Evolutionary conservation across 2,113 vertebrate genomes (phyloP).

Genomic region (Heteronetta atricapilla): DNA sequence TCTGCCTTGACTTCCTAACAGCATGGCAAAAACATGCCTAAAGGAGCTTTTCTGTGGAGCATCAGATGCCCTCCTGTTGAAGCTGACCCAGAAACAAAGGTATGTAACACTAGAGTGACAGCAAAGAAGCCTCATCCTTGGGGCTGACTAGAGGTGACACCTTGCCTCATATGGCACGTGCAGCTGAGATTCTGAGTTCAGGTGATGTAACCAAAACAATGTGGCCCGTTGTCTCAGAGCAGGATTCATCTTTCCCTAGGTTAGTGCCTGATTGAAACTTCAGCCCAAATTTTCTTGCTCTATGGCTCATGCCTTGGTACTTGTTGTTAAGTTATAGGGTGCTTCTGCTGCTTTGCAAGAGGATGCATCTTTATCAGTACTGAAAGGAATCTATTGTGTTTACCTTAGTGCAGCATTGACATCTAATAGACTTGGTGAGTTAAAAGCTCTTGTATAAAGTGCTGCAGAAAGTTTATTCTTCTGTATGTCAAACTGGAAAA

Average conservation of each 20-base stretch:
- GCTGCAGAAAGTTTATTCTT: neutral
- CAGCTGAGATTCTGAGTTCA: neutral
- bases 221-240: neutral
- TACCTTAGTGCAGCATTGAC: neutral
- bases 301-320: neutral
- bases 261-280: neutral
- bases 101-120: neutral
- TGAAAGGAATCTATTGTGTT: neutral
- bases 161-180: neutral
- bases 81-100: neutral
- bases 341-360: neutral
- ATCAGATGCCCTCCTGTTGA: rapidly evolving
- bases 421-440: too few species aligned
- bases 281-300: neutral
- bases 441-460: neutral
- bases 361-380: neutral
- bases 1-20: neutral
- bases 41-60: neutral
- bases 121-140: neutral
- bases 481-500: neutral
- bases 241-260: neutral
- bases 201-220: neutral
- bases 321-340: neutral
- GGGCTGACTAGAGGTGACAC: rapidly evolving
- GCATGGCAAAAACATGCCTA: neutral